Evolutionary conservation across 2,113 vertebrate genomes (phyloP), one percentile per base, ranked within the genome.

Genomic region (Axis porcinus): DNA sequence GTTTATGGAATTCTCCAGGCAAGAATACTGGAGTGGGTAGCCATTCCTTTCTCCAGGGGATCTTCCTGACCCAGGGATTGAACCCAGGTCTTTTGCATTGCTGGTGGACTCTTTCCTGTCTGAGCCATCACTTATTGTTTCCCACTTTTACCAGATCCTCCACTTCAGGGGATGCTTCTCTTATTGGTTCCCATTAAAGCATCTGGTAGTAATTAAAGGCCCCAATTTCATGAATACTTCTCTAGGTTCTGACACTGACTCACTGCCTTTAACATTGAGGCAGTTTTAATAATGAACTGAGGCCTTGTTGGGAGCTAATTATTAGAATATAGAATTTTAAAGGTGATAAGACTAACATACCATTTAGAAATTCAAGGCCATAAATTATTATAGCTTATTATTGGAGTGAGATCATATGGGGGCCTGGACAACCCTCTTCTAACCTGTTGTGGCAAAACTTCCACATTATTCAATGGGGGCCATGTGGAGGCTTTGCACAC

Each of bases 291-390:
- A 92, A 93, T 78, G 12, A 86, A 25, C 33, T 84, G 62, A 86
- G 33, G 7, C 70, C 57, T 94, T 89, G 45, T 28, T 70, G 45
- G 79, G 36, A 74, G 58, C 58, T 52, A 62, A 92, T 88, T 95
- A 95, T 45, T 91, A 90, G 58, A 94, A 96, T 79, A 45, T 28
- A 89, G 95, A 91, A 95, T 82, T 94, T 91, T 43, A 43, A 94
- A 74, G 85, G 36, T 82, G 60, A 10, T 17, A 64, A 87, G 62
- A 84, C 6, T 86, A 60, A 70, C 28, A 52, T 57, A 36, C 19
- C 21, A 15, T 74, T 94, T 95, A 50, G 60, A 93, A 76, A 30
- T 60, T 47, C 54, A 94, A 94, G 27, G 74, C 25, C 57, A 33
- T 55, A 62, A 84, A 67, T 67, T 86, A 76, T 76, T 76, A 27